phyloP scores from a whole-genome alignment of 2,888 invertebrate species.

The Pyrrhosoma nymphula region DNA sequence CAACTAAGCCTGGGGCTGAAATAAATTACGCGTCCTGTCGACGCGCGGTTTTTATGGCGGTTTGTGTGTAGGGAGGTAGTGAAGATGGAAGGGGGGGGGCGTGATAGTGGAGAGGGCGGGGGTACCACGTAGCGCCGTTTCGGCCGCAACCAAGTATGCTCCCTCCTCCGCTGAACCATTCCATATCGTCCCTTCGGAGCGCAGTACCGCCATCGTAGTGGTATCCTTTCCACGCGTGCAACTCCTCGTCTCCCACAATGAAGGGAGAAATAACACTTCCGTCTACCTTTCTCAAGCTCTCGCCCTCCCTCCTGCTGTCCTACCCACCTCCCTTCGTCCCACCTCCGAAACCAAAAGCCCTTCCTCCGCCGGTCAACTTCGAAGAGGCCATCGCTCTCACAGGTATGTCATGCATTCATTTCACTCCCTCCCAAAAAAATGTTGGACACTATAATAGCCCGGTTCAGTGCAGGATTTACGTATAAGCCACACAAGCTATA shows the following conservation, averaged over 20 bases:
- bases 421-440: background rate
- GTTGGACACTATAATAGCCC: background rate
- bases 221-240: background rate
- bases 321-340: slow-evolving; percentile 47
- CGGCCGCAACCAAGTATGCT: background rate
- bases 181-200: background rate
- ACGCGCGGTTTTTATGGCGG: background rate
- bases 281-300: slow-evolving; percentile 54
- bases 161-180: background rate
- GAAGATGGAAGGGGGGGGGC: background rate
- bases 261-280: slow-evolving; percentile 56
- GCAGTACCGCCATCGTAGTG: background rate
- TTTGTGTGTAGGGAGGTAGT: background rate
- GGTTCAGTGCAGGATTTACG: too few species aligned
- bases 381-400: slow-evolving; percentile 65
- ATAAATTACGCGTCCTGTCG: slow-evolving; percentile 3
- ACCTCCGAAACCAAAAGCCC: slow-evolving; percentile 41
- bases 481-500: too few species aligned
- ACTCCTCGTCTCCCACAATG: background rate
- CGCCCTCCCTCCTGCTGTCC: slow-evolving; percentile 50
- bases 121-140: too few species aligned
- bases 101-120: too few species aligned
- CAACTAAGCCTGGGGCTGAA: background rate
- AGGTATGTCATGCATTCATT: background rate
- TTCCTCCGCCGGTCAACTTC: slow-evolving; percentile 33